Evolutionary conservation across 2,113 vertebrate species (phyloP), one percentile per base, ranked within the genome.

Genomic region (Hyaena hyaena): DNA sequence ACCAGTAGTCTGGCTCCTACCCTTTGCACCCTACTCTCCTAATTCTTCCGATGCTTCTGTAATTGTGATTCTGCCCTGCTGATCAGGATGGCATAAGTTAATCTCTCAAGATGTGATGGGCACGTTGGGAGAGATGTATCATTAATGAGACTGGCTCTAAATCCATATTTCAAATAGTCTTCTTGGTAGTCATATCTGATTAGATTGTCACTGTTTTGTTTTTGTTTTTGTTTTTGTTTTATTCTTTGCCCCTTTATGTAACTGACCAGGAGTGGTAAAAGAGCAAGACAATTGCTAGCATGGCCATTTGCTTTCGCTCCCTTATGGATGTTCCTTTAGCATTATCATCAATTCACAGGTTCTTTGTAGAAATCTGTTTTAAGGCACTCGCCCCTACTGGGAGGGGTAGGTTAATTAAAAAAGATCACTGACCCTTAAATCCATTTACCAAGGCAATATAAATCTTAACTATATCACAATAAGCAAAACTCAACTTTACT

Each of bases 111-210:
- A 35, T 35, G 83, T 80, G 15, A 61, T 53, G 43, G 63, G 28
- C 28, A 68, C 85, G 88, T 90, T 55, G 35, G 74, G 65, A 97
- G 82, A 95, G 28, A 74, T 61, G 84, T 69, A 90, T 91, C 76
- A 61, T 88, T 61, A 80, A 73, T 86, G 50, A 93, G 7, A 74
- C 2, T 68, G 63, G 19, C 50, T 90, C 0, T 88, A 81, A 87
- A 88, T 71, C 45, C 21, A 39, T 85, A 88, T 76, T 93, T 97
- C 58, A 77, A 95, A 63, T 68, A 33, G 33, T 48, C 50, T 91
- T 90, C 87, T 91, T 82, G 77, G 58, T 53, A 95, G 92, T 88
- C 31, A 61, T 81, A 73, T 88, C 16, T 66, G 61, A 89, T 74
- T 71, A 94, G 50, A 88, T 23, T 53, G 12, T 43, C 77, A 88